Conservation (phyloP, 2,888 invertebrate genomes). For the Ellobium chinense region DNA sequence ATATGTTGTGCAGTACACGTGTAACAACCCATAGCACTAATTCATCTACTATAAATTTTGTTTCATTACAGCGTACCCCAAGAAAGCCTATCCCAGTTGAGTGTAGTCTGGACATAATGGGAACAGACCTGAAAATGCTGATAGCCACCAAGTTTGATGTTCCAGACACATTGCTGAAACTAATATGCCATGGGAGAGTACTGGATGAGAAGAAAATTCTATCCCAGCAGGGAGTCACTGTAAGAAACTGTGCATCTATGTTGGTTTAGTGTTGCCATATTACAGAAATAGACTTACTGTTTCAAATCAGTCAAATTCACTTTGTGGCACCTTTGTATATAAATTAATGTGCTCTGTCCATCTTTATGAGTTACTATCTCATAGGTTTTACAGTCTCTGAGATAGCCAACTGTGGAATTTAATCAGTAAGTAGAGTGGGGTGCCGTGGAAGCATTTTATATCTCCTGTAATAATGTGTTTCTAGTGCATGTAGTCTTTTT, state of each 20-base stretch:
- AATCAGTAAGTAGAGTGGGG: too few relatives aligned
- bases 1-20: too few relatives aligned
- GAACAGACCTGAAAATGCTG: conserved; percentile 61
- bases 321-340: not conserved
- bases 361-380: too few relatives aligned
- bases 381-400: too few relatives aligned
- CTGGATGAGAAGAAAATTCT: conserved; percentile 65
- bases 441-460: too few relatives aligned
- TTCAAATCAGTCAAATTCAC: not conserved
- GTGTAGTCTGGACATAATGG: conserved; percentile 59
- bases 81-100: conserved; percentile 57
- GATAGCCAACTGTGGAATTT: too few relatives aligned
- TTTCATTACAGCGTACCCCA: conserved; percentile 27
- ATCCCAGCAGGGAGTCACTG: conserved; percentile 71
- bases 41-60: too few relatives aligned
- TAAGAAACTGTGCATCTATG: too few relatives aligned
- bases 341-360: too few relatives aligned
- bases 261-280: not conserved
- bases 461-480: too few relatives aligned
- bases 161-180: conserved; percentile 61
- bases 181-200: conserved; percentile 73
- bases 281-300: not conserved
- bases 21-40: too few relatives aligned
- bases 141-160: conserved; percentile 55
- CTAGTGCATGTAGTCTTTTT: too few relatives aligned